Percentiles rank a stretch among this genome's conserved stretches.
Conservation (phyloP, 2,113 vertebrate genomes). For the Taxidea taxus region DNA sequence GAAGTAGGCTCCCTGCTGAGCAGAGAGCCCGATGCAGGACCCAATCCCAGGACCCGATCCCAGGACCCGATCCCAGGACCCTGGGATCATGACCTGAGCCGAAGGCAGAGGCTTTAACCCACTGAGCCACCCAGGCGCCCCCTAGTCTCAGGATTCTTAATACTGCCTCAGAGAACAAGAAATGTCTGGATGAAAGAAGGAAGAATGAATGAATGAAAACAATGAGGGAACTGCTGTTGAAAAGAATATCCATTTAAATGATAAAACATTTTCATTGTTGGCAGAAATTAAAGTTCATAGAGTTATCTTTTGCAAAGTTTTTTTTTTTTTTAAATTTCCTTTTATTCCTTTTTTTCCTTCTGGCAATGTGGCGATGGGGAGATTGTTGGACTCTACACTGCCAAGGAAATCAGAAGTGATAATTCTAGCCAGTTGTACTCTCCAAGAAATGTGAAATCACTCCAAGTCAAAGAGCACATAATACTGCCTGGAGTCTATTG, state of each 20-base stretch:
- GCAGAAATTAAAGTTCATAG: conserved; percentile 22
- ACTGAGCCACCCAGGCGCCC: too few relatives aligned
- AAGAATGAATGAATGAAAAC: not conserved
- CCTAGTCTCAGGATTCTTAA: not conserved
- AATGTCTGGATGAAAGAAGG: not conserved
- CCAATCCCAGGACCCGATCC: too few relatives aligned
- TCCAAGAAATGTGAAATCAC: conserved; percentile 32
- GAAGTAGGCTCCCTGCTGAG: too few relatives aligned
- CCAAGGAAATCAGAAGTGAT: conserved; percentile 42
- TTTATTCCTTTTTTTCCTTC: not conserved
- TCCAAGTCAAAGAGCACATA: not conserved
- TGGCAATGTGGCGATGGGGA: not conserved
- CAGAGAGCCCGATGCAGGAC: too few relatives aligned
- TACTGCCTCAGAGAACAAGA: not conserved
- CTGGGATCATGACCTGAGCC: too few relatives aligned
- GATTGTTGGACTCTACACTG: not conserved
- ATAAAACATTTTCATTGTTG: not conserved
- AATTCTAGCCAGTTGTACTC: conserved; percentile 1
- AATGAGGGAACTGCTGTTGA: not conserved
- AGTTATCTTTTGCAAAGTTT: conserved; percentile 50
- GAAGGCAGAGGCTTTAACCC: too few relatives aligned
- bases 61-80: too few relatives aligned
- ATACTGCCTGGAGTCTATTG: conserved; percentile 42
- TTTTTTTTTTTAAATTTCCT: conserved; percentile 23
- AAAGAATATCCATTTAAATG: not conserved